Percentiles rank a stretch among this genome's conserved stretches.
phyloP scores from a whole-genome alignment of 2,797 vertebrate genomes.

The Macropodus opercularis region DNA sequence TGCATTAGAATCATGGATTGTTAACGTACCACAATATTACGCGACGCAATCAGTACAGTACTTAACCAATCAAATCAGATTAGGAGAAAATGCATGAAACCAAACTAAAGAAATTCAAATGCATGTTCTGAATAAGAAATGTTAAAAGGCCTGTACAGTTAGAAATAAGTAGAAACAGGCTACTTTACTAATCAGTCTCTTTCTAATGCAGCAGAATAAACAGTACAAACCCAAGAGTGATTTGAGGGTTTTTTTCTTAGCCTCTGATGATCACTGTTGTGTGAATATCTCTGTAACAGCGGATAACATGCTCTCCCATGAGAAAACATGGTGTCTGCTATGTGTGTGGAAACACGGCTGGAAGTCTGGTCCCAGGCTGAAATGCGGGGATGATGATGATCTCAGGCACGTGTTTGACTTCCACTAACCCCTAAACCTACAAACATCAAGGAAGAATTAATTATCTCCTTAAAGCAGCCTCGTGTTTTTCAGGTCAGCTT shows the following conservation, averaged over 20 bases:
- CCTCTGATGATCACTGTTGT: slow-evolving; percentile 1
- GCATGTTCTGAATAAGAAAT: too few species aligned
- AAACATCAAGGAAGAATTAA: slow-evolving; percentile 6
- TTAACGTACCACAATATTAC: neutral
- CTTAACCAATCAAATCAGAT: neutral
- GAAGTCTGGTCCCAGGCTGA: neutral
- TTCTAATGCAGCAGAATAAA: too few species aligned
- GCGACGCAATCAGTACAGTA: neutral
- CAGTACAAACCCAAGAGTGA: slow-evolving; percentile 16
- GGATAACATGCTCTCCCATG: neutral
- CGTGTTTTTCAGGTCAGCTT: neutral
- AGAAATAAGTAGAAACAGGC: too few species aligned
- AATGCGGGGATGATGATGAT: neutral
- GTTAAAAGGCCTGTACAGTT: too few species aligned
- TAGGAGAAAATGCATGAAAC: too few species aligned
- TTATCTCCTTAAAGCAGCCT: slow-evolving; percentile 1
- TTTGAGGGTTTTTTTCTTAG: neutral
- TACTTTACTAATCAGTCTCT: too few species aligned
- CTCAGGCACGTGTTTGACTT: slow-evolving; percentile 4
- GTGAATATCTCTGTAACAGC: neutral
- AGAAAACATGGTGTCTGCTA: neutral
- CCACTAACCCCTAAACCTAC: slow-evolving; percentile 9
- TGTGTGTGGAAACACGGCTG: neutral
- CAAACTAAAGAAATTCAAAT: too few species aligned
- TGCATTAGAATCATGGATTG: neutral